Conservation (phyloP, 2,113 vertebrate genomes). For the Phyllostomus hastatus region DNA sequence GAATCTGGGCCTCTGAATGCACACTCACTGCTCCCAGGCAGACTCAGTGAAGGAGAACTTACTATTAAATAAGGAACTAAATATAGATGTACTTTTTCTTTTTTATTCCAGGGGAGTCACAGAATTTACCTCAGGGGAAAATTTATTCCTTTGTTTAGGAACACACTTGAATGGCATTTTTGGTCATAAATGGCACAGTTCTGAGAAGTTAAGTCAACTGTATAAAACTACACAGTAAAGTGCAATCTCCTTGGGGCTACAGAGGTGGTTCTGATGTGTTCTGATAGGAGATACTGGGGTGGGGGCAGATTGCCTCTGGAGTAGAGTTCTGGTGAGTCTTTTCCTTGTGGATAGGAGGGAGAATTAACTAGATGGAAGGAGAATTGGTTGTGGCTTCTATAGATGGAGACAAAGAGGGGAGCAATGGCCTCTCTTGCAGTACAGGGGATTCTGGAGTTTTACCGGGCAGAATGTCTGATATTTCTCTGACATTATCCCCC, state of each 20-base stretch:
- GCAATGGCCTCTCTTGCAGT: fast-evolving
- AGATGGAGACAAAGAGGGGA: not conserved
- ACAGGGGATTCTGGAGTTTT: not conserved
- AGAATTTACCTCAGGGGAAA: slow-evolving; percentile 27
- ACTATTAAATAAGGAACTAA: slow-evolving; percentile 40
- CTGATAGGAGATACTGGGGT: not conserved
- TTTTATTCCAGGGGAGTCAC: not conserved
- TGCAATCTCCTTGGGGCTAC: not conserved
- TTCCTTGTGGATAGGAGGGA: not conserved
- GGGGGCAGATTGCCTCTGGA: not conserved
- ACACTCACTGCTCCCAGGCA: not conserved
- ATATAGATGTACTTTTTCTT: not conserved
- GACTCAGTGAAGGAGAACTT: not conserved
- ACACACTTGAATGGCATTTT: not conserved
- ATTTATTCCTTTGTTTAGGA: slow-evolving; percentile 36
- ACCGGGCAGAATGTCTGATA: not conserved
- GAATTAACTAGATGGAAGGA: not conserved
- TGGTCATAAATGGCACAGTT: slow-evolving; percentile 33
- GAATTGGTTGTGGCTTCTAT: not conserved
- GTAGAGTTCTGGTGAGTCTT: not conserved
- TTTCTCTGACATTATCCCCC: not conserved
- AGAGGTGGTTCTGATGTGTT: not conserved
- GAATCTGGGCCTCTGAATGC: not conserved
- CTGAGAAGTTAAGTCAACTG: slow-evolving; percentile 1
- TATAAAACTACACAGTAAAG: not conserved